These are phyloP conservation scores for Lagopus muta DNA, from an alignment of 2,113 vertebrate genomes.

Conservation along the genomic window DNA sequence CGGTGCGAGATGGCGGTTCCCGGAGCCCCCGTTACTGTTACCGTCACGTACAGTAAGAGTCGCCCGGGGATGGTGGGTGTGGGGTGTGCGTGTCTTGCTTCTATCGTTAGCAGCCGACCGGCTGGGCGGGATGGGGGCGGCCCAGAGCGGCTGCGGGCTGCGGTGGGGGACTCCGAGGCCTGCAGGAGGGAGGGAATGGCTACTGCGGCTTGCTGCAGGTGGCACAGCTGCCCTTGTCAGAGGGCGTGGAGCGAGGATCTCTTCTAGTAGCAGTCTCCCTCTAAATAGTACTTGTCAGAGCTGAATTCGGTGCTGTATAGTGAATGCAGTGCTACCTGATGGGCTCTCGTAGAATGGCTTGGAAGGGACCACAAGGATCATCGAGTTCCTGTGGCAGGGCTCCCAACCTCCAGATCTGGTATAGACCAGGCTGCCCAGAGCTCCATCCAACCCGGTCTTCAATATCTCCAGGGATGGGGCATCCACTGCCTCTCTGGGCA, in stretches of 20 bases:
- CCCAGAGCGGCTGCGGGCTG: neutral
- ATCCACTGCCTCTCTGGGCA: too few species aligned
- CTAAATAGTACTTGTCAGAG: neutral
- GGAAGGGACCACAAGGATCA: too few species aligned
- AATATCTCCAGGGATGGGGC: too few species aligned
- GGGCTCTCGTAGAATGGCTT: neutral
- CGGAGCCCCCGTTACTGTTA: slow-evolving; percentile 25
- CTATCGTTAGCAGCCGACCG: neutral
- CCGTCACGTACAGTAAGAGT: slow-evolving; percentile 64
- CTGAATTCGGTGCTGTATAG: neutral
- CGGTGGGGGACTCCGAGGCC: too few species aligned
- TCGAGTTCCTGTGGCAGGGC: too few species aligned
- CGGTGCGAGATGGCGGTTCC: slow-evolving; percentile 46
- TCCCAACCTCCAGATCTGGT: too few species aligned
- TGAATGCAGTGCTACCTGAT: neutral
- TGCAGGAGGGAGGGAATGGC: neutral
- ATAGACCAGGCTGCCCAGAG: too few species aligned
- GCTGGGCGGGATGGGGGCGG: too few species aligned
- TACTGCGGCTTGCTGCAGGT: too few species aligned
- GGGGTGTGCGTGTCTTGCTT: neutral
- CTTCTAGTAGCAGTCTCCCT: neutral
- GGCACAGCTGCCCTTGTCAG: neutral
- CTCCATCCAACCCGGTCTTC: too few species aligned
- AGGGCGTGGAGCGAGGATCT: neutral
- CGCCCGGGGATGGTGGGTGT: too few species aligned